Conservation (phyloP, 2,797 vertebrate genomes). For the Rhabdomys pumilio region DNA sequence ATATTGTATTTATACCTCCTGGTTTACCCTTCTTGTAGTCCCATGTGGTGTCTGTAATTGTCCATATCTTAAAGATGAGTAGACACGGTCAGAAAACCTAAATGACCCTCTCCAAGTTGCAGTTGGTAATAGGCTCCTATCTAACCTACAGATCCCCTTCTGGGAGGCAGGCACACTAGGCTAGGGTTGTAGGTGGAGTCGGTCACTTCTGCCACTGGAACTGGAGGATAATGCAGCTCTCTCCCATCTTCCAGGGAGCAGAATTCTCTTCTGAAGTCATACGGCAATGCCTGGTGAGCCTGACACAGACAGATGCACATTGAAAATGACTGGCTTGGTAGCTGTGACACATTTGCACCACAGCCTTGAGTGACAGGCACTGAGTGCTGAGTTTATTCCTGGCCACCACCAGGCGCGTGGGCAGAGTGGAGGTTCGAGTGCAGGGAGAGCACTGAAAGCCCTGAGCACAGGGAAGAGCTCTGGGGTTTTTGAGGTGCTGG, state of each 20-base stretch:
- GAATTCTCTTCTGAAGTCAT: not conserved
- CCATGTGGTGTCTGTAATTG: not conserved
- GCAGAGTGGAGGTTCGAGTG: not conserved
- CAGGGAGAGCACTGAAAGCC: not conserved
- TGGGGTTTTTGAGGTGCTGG: not conserved
- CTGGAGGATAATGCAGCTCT: not conserved
- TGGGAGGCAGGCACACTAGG: not conserved
- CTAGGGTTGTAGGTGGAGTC: not conserved
- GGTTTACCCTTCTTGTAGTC: not conserved
- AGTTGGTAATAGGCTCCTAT: not conserved
- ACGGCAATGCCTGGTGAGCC: not conserved
- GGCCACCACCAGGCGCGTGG: not conserved
- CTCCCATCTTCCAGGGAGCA: not conserved
- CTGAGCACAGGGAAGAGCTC: not conserved
- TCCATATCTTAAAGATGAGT: conserved; percentile 18
- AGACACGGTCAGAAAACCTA: not conserved
- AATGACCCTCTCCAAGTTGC: conserved; percentile 6
- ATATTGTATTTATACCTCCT: not conserved
- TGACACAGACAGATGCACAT: not conserved
- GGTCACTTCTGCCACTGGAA: not conserved
- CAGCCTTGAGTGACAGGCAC: not conserved
- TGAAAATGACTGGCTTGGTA: not conserved
- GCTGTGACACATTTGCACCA: not conserved
- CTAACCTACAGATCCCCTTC: not conserved
- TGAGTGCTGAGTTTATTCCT: not conserved